These are phyloP conservation scores for Antheraea mylitta DNA, from an alignment of 1,140 invertebrate genomes.

Conservation along the genomic window DNA sequence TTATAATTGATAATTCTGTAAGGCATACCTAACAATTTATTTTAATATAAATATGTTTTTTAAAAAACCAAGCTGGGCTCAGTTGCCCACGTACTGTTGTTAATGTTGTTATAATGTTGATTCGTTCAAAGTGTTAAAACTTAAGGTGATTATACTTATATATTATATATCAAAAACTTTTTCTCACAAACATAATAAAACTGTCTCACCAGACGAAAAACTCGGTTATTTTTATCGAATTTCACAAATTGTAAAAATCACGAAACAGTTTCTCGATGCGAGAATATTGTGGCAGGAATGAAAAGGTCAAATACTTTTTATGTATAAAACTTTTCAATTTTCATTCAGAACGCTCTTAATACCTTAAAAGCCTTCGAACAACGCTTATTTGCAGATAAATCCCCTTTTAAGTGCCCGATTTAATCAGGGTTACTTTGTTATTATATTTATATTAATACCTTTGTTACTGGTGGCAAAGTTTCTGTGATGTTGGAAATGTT, in stretches of 20 bases:
- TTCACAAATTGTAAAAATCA: background rate
- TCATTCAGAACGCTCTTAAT: background rate
- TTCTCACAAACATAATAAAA: too few relatives aligned
- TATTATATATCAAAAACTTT: too few relatives aligned
- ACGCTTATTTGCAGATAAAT: background rate
- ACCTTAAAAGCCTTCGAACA: background rate
- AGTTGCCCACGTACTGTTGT: too few relatives aligned
- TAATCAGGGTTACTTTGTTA: background rate
- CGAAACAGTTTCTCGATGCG: background rate
- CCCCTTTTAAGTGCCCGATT: background rate
- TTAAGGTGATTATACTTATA: too few relatives aligned
- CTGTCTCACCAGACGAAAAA: too few relatives aligned
- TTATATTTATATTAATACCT: background rate
- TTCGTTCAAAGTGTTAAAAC: too few relatives aligned
- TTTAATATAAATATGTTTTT: too few relatives aligned
- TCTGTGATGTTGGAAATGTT: background rate
- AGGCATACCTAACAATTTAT: too few relatives aligned
- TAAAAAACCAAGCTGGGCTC: too few relatives aligned
- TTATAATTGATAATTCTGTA: too few relatives aligned
- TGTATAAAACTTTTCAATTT: background rate
- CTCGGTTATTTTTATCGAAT: background rate
- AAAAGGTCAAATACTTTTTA: background rate
- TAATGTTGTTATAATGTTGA: too few relatives aligned
- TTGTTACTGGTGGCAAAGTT: background rate
- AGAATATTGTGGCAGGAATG: background rate